Percentiles rank a stretch among this genome's conserved stretches.
phyloP scores from a whole-genome alignment of 2,888 invertebrate genomes.

The Unio pictorum region DNA sequence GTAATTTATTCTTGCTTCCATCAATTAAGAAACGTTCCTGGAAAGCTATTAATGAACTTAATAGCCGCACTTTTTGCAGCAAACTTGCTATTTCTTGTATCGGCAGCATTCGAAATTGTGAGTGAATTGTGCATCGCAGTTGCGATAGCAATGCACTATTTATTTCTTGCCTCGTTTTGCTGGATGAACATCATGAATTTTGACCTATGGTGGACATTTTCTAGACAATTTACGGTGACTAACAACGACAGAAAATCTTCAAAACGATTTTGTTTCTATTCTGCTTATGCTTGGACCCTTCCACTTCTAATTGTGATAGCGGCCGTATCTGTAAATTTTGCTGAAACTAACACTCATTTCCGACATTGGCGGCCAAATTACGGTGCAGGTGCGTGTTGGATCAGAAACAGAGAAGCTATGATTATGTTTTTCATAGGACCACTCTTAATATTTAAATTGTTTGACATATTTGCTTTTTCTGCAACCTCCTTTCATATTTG shows the following conservation, averaged over 20 bases:
- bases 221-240: conserved; percentile 33
- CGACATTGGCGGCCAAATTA: conserved; percentile 72
- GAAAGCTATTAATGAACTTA: conserved; percentile 75
- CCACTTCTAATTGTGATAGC: conserved; percentile 64
- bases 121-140: conserved; percentile 45
- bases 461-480: conserved; percentile 73
- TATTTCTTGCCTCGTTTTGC: conserved; percentile 74
- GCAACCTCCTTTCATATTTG: conserved; percentile 76
- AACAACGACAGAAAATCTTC: conserved; percentile 27
- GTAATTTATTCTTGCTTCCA: conserved; percentile 72
- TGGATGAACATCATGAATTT: conserved; percentile 76
- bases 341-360: conserved; percentile 60
- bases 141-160: conserved; percentile 73
- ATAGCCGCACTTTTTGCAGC: conserved; percentile 73
- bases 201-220: conserved; percentile 76
- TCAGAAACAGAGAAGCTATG: conserved; percentile 75
- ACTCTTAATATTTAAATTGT: conserved; percentile 72
- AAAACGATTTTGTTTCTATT: conserved; percentile 54
- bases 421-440: conserved; percentile 76
- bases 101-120: conserved; percentile 52
- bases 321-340: conserved; percentile 69
- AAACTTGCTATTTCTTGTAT: conserved; percentile 74
- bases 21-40: conserved; percentile 74
- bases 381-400: conserved; percentile 74
- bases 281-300: conserved; percentile 70